Conservation (phyloP, 2,888 invertebrate genomes). For the Megalurothrips usitatus region DNA sequence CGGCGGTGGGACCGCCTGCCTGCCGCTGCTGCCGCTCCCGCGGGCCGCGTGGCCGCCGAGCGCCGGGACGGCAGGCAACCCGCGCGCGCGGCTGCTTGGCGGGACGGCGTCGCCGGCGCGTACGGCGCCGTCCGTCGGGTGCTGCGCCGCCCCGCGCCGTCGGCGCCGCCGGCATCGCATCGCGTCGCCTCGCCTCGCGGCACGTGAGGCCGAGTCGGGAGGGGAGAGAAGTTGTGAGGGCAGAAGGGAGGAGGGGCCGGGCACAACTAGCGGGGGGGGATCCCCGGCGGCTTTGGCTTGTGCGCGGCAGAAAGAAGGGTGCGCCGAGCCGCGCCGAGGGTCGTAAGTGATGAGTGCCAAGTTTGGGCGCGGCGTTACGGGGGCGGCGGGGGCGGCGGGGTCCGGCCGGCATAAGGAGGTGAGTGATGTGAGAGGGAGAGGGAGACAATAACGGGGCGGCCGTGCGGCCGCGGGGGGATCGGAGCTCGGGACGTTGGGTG, state of each 20-base stretch:
- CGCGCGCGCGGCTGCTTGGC: neutral
- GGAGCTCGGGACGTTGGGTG: too few species aligned
- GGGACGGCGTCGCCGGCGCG: neutral
- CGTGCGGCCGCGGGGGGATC: neutral
- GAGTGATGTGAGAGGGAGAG: neutral
- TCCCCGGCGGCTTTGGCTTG: neutral
- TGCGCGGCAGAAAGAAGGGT: conserved; percentile 4
- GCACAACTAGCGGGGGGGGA: too few species aligned
- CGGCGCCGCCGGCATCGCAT: too few species aligned
- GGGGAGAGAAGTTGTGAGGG: too few species aligned
- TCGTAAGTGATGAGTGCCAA: conserved; percentile 15
- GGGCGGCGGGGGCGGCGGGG: neutral
- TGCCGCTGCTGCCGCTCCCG: too few species aligned
- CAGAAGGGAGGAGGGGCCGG: too few species aligned
- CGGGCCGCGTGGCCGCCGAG: neutral
- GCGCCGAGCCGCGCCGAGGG: conserved; percentile 1
- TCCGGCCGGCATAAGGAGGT: conserved; percentile 12
- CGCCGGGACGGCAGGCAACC: neutral
- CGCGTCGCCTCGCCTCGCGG: too few species aligned
- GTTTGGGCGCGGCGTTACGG: neutral
- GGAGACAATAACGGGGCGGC: conserved; percentile 6
- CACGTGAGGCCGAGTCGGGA: too few species aligned
- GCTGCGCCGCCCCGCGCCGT: neutral
- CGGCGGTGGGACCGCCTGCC: too few species aligned
- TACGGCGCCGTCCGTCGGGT: neutral